Base-by-base conservation (phyloP, 2,113 vertebrate species). In the Trematocara nigrifrons region DNA sequence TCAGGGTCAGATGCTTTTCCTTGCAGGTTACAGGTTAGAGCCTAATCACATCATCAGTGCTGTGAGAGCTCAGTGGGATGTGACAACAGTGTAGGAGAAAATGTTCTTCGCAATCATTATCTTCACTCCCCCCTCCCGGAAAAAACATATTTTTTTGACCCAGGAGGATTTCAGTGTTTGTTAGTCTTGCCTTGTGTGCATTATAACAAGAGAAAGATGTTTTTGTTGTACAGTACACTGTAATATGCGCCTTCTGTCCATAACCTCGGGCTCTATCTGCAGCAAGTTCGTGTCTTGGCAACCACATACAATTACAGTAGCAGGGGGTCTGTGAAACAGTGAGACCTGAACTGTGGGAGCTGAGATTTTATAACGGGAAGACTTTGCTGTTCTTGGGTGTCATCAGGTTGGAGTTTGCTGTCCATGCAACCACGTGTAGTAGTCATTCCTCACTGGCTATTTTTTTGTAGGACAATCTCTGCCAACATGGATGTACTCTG, bases 1-100 rank as follows among this genome's bases (percentile, higher is more conserved):
- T 88, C 26, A 83, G 76, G 91, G 82, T 84, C 81, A 69, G 47
- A 86, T 61, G 38, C 26, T 89, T 79, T 66, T 85, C 47, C 79
- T 76, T 56, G 26, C 59, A 81, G 91, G 87, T 88, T 59, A 87
- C 80, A 92, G 89, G 89, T 91, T 51, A 57, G 49, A 76, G 45
- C 90, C 71, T 89, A 89, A 93, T 91, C 66, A 89, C 84, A 85
- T 80, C 7, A 45, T 76, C 42, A 33, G 35, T 31, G 77, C 66
- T 52, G 69, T 16, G 80, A 80, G 82, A 85, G 81, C 86, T 90
- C 85, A 47, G 59, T n/a, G 81, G 86, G 84, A 90, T 77, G 86
- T 49, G 85, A 81, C 54, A 82, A 45, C 80, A 80, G 81, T 47
- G 59, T 82, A 87, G 80, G 42, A 74, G 59, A 77, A 84, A 90